A percentile compares a stretch with the other conserved stretches of the same genome.
phyloP scores from a whole-genome alignment of 2,113 vertebrate genomes.

The Hemicordylus capensis region DNA sequence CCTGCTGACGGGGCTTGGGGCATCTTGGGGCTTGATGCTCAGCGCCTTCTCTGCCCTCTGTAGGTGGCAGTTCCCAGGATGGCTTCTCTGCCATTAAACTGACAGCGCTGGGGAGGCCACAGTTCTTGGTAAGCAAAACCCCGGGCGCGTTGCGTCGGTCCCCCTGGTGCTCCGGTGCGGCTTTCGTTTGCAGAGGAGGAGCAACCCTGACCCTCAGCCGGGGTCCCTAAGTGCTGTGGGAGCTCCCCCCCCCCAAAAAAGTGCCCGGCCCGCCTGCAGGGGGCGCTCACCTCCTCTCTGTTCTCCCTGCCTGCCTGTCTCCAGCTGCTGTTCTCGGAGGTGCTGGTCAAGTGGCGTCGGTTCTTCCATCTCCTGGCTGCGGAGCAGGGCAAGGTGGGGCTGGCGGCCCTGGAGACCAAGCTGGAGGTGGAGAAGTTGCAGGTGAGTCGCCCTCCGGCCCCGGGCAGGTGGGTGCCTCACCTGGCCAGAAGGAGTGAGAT shows the following conservation, averaged over 20 bases:
- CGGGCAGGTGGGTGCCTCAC: background rate
- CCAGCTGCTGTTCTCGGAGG: slow-evolving; percentile 89
- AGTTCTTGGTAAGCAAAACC: slow-evolving; percentile 86
- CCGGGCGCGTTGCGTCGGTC: accelerated
- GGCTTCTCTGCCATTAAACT: slow-evolving; percentile 92
- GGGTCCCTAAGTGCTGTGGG: no score
- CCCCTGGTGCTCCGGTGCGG: no score
- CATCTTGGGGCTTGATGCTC: background rate
- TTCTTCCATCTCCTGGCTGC: slow-evolving; percentile 87
- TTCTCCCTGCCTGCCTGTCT: background rate
- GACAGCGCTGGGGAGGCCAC: slow-evolving; percentile 88
- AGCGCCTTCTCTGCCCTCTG: slow-evolving; percentile 1
- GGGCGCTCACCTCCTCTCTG: no score
- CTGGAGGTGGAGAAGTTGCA: slow-evolving; percentile 85
- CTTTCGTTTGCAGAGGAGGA: no score
- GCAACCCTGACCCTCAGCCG: no score
- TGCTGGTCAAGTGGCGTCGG: slow-evolving; percentile 87
- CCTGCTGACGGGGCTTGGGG: background rate
- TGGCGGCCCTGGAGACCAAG: slow-evolving; percentile 77
- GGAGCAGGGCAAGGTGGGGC: slow-evolving; percentile 80
- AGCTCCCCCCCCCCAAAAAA: no score
- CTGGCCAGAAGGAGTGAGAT: background rate
- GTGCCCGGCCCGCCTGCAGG: no score
- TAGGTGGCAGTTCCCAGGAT: slow-evolving; percentile 84
- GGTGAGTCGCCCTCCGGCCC: slow-evolving; percentile 68